Base-by-base conservation (phyloP, 1,140 invertebrate genomes). In the Fopius arisanus region DNA sequence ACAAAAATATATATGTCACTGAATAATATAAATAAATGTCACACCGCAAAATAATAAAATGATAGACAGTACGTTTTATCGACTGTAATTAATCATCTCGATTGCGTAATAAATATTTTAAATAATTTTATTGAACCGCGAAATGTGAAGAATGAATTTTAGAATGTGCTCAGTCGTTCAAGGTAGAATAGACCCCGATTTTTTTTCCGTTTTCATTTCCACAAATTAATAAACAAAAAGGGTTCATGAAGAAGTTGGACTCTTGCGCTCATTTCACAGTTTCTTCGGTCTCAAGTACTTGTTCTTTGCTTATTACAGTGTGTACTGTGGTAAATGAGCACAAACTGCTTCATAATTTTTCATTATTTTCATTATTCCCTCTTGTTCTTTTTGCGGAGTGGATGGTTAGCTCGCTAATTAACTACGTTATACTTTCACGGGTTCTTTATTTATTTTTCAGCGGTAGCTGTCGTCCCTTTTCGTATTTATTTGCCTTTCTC, bases 271-370 rank as follows among this genome's bases (percentile, higher is more conserved):
- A 59, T 59, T 59, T 59, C 54, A 59, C 54, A 59, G 54, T 59
- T 59, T 59, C 54, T 59, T 59, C 54, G 54, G 54, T 59, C 54
- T 59, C 54, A 59, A 59, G 54, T 59, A 26, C 21, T 59, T 59
- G 19, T n/a, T 59, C 54, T 59, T 59, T 59, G 54, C 54, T 59
- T 59, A 59, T 59, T 59, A 59, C 54, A 59, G 54, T 59, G 54
- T 59, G 54, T 59, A 59, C 54, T 59, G 54, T 59, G 54, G 54
- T 59, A 59, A 59, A 59, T 59, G 54, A 59, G 54, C 54, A 59
- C 54, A 59, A 59, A 59, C 54, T 28, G 54, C 54, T 59, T 59
- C 54, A 59, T 59, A 23, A 0, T 59, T 59, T 59, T 59, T 48
- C 16, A 54, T 43, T 6, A 59, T 59, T 59, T 59, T 59, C 23